Percentiles rank a stretch among this genome's conserved stretches.
Conservation (phyloP, 2,113 vertebrate genomes). For the Anseranas semipalmata region DNA sequence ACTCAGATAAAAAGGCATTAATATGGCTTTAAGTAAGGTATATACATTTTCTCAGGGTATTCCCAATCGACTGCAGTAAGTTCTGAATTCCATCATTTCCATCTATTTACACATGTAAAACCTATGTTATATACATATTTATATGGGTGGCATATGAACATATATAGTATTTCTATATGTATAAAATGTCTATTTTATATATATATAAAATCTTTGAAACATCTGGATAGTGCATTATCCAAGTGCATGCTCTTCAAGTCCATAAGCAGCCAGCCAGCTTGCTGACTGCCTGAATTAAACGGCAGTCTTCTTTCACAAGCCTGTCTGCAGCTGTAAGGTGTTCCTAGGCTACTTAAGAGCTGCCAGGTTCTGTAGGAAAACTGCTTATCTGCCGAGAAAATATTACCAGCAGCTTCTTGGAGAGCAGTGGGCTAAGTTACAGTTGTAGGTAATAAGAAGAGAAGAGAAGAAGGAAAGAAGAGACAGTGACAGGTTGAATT, state of each 20-base stretch:
- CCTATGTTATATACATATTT: neutral
- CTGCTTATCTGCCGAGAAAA: neutral
- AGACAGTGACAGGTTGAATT: neutral
- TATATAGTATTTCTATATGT: neutral
- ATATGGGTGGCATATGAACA: neutral
- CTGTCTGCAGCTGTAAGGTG: constrained; percentile 5
- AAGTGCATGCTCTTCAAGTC: neutral
- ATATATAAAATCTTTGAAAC: neutral
- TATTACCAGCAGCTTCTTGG: neutral
- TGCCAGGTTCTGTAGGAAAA: constrained; percentile 18
- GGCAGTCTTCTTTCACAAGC: neutral
- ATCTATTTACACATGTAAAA: constrained; percentile 26
- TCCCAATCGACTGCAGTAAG: neutral
- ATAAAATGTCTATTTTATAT: neutral
- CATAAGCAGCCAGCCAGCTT: neutral
- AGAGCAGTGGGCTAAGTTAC: neutral
- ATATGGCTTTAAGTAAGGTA: neutral
- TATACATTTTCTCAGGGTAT: neutral
- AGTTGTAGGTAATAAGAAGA: neutral
- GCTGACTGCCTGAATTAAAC: constrained; percentile 18
- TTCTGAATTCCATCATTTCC: constrained; percentile 11
- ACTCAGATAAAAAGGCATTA: neutral
- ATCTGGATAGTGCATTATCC: constrained; percentile 31
- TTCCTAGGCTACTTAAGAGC: neutral
- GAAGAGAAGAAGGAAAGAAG: neutral